Evolutionary conservation across 1,140 invertebrate species (phyloP), one percentile per base, ranked within the genome.

Genomic region (Bombus huntii): DNA sequence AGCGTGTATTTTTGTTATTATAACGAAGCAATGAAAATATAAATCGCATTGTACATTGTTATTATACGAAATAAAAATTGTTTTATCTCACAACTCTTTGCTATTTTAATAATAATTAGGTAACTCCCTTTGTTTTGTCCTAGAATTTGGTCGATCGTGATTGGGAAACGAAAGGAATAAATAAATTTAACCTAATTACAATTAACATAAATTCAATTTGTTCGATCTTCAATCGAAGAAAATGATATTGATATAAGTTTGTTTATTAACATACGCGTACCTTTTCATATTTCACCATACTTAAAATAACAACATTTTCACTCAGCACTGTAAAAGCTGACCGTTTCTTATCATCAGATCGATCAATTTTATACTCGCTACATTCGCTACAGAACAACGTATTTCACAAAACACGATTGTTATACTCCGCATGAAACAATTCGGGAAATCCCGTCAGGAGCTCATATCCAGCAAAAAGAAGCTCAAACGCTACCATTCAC

Each of bases 311-410:
- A 12, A 10, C 28, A n/a, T n/a, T n/a, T 62, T 62, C 28, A 28
- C 9, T n/a, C 59, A 12, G 5, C 13, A 18, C 0, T 18, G 6
- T 18, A 18, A 47, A 1, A 18, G 0, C 0, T 6, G 15, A 0
- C 5, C 6, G 47, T 47, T 47, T 47, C 15, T 47, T 47, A 18
- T 47, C 15, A 1, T 18, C 47, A 53, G 0, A 53, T 53, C 47
- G 47, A 53, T 2, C 18, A 18, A 47, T 18, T 53, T 53, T 6
- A 22, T 22, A 22, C 5, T 53, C 47, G 47, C 5, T 22, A 6
- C 1, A 53, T 53, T 53, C 47, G 47, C 47, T 6, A 53, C 47
- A 53, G 18, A 22, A 53, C 47, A 22, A 22, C 1, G 47, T 22
- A 53, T 22, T 53, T 53, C 47, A 53, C 47, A 53, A 53, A 53